Conservation (phyloP, 2,113 vertebrate genomes). For the Lycocorax pyrrhopterus region DNA sequence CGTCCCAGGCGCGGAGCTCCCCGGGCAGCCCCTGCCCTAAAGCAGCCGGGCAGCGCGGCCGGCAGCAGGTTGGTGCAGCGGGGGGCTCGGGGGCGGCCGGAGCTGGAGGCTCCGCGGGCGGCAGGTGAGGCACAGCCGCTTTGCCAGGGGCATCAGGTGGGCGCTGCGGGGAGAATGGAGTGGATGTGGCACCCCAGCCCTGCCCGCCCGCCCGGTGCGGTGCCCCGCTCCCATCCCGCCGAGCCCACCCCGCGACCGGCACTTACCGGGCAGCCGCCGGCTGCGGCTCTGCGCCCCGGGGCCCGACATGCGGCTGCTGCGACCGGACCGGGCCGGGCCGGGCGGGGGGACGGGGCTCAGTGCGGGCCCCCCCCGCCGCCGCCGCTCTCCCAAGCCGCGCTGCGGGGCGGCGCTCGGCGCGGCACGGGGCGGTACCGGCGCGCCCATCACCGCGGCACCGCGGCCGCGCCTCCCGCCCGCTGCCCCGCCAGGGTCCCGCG, state of each 20-base stretch:
- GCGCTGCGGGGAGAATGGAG: not conserved
- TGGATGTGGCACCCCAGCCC: not conserved
- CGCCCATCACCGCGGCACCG: not conserved
- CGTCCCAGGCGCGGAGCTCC: not conserved
- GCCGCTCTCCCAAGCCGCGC: not conserved
- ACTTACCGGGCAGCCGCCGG: slow-evolving; percentile 41
- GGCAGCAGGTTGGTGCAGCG: not conserved
- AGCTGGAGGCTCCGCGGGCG: not conserved
- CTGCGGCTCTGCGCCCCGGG: slow-evolving; percentile 22
- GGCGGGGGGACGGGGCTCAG: not conserved
- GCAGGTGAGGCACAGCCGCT: not conserved
- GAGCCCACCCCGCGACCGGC: not conserved
- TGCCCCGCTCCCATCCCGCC: not conserved
- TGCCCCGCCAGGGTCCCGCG: not conserved
- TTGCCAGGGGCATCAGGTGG: not conserved
- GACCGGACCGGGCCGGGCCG: not conserved
- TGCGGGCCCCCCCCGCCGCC: not conserved
- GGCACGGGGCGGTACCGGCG: not conserved
- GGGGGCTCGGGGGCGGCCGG: not conserved
- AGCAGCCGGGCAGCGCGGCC: not conserved
- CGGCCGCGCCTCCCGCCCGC: not conserved
- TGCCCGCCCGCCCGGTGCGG: not conserved
- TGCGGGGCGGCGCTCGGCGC: not conserved
- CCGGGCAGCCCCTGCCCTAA: not conserved
- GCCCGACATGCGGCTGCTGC: slow-evolving; percentile 1